A percentile compares a stretch with the other conserved stretches of the same genome.
These are phyloP conservation scores for Tachina fera DNA, from an alignment of 2,888 invertebrate species.

Conservation along the genomic window DNA sequence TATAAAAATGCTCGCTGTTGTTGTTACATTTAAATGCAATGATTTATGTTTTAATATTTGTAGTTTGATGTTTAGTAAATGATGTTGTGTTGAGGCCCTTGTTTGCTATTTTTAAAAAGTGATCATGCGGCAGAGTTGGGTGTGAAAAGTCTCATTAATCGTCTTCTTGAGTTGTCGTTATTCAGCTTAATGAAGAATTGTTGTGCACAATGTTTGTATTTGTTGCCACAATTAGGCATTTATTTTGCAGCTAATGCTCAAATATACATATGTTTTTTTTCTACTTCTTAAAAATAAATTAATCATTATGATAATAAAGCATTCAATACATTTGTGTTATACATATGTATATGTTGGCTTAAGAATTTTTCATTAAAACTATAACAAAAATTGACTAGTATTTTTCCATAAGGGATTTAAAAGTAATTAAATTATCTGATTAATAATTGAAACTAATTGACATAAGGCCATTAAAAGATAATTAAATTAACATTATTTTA, in stretches of 20 bases:
- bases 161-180: constrained; percentile 30
- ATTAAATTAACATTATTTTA: neutral
- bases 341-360: no score
- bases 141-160: constrained; percentile 37
- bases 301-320: constrained; percentile 45
- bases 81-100: neutral
- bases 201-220: constrained; percentile 13
- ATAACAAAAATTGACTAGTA: neutral
- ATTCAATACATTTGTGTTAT: constrained; percentile 9
- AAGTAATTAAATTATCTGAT: constrained; percentile 8
- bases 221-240: neutral
- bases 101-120: constrained; percentile 23
- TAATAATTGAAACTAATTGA: constrained; percentile 3
- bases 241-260: constrained; percentile 6
- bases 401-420: neutral
- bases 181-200: constrained; percentile 5
- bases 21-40: constrained; percentile 27
- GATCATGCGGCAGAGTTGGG: neutral
- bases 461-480: neutral
- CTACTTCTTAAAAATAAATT: constrained; percentile 20
- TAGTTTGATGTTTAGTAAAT: constrained; percentile 7
- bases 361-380: constrained; percentile 7
- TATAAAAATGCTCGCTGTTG: constrained; percentile 17
- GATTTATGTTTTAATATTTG: constrained; percentile 59
- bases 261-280: neutral